phyloP scores from a whole-genome alignment of 2,797 vertebrate species.

The Muscicapa comitata region DNA sequence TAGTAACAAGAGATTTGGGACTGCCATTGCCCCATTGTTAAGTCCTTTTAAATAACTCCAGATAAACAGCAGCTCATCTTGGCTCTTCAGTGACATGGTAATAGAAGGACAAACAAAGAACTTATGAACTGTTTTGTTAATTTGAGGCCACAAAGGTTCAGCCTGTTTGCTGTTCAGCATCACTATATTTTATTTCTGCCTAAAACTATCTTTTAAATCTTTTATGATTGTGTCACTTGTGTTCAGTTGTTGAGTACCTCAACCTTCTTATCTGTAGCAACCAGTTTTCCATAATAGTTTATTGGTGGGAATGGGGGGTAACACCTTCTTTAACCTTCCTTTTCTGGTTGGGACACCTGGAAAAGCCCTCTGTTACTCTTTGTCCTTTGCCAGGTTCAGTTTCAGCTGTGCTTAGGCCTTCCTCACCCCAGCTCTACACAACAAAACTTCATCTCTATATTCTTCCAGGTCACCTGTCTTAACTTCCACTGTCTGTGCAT shows the following conservation, averaged over 20 bases:
- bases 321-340: not conserved
- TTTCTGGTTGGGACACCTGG: not conserved
- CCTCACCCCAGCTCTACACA: not conserved
- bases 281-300: not conserved
- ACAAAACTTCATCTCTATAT: not conserved
- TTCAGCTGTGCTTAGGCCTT: not conserved
- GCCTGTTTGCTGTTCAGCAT: not conserved
- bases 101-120: not conserved
- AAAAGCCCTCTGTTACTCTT: not conserved
- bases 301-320: too few species aligned
- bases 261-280: too few species aligned
- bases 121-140: accelerated
- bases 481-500: not conserved
- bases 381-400: not conserved
- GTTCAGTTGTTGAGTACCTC: not conserved
- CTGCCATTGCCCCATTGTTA: not conserved
- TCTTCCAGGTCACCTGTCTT: not conserved
- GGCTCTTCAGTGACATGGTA: not conserved
- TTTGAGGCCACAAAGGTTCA: not conserved
- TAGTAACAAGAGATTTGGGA: not conserved
- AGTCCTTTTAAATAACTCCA: not conserved
- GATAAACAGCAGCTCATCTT: not conserved
- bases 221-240: not conserved
- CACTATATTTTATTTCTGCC: not conserved
- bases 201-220: not conserved